These are phyloP conservation scores for Homarus americanus DNA, from an alignment of 1,140 invertebrate species.

Conservation along the genomic window DNA sequence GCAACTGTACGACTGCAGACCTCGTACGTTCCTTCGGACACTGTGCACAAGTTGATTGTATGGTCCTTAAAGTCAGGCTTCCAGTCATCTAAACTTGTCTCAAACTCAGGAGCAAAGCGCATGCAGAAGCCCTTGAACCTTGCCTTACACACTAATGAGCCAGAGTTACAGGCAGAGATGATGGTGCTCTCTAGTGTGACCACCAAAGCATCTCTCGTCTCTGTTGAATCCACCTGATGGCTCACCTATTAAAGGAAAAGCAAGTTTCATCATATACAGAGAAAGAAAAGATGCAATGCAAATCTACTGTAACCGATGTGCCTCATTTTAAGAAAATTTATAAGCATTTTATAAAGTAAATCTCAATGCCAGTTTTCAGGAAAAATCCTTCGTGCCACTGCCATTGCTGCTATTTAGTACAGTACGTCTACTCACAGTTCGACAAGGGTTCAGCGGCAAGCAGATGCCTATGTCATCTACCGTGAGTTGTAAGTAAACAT, in stretches of 20 bases:
- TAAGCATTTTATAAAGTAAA: no score
- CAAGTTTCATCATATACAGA: neutral
- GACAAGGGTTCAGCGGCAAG: slow-evolving; percentile 89
- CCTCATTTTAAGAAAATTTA: neutral
- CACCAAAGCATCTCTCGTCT: slow-evolving; percentile 93
- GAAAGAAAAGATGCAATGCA: neutral
- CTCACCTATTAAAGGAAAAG: slow-evolving; percentile 55
- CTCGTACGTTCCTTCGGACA: slow-evolving; percentile 98
- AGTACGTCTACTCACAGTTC: slow-evolving; percentile 77
- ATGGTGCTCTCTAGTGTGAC: slow-evolving; percentile 96
- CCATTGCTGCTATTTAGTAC: no score
- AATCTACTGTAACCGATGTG: neutral
- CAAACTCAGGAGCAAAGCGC: slow-evolving; percentile 97
- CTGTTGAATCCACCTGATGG: slow-evolving; percentile 78
- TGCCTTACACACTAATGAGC: slow-evolving; percentile 88
- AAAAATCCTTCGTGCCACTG: no score
- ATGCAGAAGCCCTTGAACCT: slow-evolving; percentile 79
- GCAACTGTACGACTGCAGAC: slow-evolving; percentile 95
- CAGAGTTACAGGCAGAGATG: slow-evolving; percentile 93
- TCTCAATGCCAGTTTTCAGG: no score
- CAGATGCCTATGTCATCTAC: slow-evolving; percentile 98
- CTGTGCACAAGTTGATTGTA: slow-evolving; percentile 95
- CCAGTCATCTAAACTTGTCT: slow-evolving; percentile 97
- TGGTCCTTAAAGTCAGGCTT: slow-evolving; percentile 92
- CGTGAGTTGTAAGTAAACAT: slow-evolving; percentile 94